Conservation (phyloP, 2,113 vertebrate genomes). For the Hystrix cristata region DNA sequence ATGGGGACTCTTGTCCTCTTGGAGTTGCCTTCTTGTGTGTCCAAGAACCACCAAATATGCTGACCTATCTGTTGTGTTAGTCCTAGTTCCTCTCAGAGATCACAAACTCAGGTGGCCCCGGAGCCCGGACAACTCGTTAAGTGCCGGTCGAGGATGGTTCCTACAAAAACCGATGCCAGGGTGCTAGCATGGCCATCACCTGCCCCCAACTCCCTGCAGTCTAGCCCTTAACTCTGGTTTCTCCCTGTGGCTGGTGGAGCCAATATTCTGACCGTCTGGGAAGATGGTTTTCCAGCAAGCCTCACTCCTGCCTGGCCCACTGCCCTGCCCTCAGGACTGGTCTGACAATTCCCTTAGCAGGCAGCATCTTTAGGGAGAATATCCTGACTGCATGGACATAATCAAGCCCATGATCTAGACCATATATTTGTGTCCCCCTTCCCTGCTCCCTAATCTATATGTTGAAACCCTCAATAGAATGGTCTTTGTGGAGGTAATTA, state of each 20-base stretch:
- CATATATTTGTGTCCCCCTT: not conserved
- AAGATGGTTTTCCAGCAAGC: not conserved
- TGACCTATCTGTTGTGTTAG: not conserved
- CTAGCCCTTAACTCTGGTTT: not conserved
- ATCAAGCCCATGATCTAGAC: not conserved
- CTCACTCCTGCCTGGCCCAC: not conserved
- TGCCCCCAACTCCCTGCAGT: not conserved
- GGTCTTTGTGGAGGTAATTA: not conserved
- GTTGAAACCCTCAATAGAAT: not conserved
- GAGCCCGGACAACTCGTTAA: not conserved
- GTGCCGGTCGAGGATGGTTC: not conserved
- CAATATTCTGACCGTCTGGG: too few relatives aligned
- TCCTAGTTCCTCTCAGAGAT: not conserved
- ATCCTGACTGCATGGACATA: not conserved
- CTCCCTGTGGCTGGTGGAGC: not conserved
- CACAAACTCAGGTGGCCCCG: not conserved
- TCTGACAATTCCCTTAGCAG: not conserved
- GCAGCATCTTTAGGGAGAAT: not conserved
- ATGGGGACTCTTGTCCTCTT: not conserved
- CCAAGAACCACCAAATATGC: not conserved
- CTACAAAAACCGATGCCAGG: not conserved
- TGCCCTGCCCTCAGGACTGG: not conserved
- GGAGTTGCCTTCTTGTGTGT: not conserved
- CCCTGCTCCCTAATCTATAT: not conserved
- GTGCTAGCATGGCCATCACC: fast-evolving